These are phyloP conservation scores for Eulithis testata DNA, from an alignment of 2,888 invertebrate genomes.

Conservation along the genomic window DNA sequence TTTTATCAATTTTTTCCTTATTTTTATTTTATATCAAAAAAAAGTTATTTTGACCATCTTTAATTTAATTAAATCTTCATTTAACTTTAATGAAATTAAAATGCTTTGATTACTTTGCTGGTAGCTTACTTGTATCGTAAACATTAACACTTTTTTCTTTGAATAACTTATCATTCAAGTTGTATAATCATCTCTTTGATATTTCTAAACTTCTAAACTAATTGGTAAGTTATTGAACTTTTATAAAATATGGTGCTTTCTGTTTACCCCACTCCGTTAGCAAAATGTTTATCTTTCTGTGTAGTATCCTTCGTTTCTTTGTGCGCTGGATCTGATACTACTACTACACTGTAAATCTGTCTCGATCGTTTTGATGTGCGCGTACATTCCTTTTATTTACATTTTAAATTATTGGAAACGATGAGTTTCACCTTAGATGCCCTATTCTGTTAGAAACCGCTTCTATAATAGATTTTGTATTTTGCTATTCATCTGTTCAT, in stretches of 20 bases:
- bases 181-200: background rate
- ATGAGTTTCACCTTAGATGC: conserved; percentile 11
- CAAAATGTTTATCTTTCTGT: conserved; percentile 66
- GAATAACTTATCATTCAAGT: too few species aligned
- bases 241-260: conserved; percentile 40
- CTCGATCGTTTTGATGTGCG: conserved; percentile 45
- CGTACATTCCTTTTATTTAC: conserved; percentile 21
- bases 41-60: too few species aligned
- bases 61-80: too few species aligned
- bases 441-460: background rate
- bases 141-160: too few species aligned
- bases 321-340: conserved; percentile 43
- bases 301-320: conserved; percentile 41
- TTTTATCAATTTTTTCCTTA: conserved; percentile 21
- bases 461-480: background rate
- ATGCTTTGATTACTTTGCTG: too few species aligned
- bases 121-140: too few species aligned
- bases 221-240: conserved; percentile 35
- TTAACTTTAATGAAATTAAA: too few species aligned
- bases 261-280: conserved; percentile 56
- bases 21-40: too few species aligned
- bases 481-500: background rate
- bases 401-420: conserved; percentile 21
- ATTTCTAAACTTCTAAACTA: background rate
- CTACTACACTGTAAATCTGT: conserved; percentile 62